Evolutionary conservation across 1,140 invertebrate genomes (phyloP).

Genomic region (Musca domestica): DNA sequence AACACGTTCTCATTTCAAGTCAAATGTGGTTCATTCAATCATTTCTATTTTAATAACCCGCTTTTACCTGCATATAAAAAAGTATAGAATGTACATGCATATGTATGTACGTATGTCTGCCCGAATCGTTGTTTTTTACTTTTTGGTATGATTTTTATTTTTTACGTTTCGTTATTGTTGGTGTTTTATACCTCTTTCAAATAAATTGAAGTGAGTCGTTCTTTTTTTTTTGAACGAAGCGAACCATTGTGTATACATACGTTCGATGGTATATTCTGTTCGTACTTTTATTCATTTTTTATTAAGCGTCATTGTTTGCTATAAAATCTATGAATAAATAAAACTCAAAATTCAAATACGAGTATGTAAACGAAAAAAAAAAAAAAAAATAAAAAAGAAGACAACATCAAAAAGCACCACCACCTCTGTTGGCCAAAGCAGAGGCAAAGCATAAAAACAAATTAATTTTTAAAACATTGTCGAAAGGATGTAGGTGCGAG

Average conservation of each 20-base stretch:
- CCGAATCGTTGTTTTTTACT: too few species aligned
- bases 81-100: too few species aligned
- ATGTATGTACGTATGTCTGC: too few species aligned
- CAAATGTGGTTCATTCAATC: too few species aligned
- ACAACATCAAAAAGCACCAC: too few species aligned
- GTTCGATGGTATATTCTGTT: neutral
- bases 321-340: conserved; percentile 21
- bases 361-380: conserved; percentile 8
- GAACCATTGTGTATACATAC: neutral
- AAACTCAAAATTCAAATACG: conserved; percentile 6
- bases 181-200: conserved; percentile 7
- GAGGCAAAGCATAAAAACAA: neutral
- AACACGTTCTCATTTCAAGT: too few species aligned
- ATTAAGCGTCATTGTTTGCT: conserved; percentile 12
- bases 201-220: conserved; percentile 2
- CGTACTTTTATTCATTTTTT: neutral
- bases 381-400: too few species aligned
- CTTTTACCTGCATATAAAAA: too few species aligned
- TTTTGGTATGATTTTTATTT: neutral
- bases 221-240: neutral
- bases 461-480: conserved; percentile 21
- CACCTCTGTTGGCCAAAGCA: too few species aligned
- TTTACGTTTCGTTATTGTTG: neutral
- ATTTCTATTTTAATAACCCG: too few species aligned
- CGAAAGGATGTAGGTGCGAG: conserved; percentile 21